Evolutionary conservation across 2,797 vertebrate species (phyloP), one percentile per base, ranked within the genome.

Genomic region (Xenentodon cancila): DNA sequence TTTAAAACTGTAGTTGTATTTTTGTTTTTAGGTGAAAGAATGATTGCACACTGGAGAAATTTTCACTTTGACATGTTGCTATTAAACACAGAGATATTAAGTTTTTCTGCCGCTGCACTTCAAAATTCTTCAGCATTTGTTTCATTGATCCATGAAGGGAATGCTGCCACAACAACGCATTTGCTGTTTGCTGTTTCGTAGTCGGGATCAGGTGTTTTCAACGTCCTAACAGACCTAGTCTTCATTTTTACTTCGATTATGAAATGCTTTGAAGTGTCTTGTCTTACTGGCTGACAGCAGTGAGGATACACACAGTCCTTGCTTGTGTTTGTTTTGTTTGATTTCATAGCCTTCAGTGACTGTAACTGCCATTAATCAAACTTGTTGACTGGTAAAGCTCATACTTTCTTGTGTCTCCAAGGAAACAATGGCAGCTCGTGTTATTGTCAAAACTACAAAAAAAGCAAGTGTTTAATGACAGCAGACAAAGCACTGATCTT

Each of bases 331-430:
- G 43, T 51, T 34, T 3, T 9, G 16, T 51, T 54, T 16, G 21
- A 42, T 52, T 16, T 27, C 18, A 9, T 46, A n/a, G 34, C 50
- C 44, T 52, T 59, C 49, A 7, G 32, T 42, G 45, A 37, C 48
- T 45, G 13, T 30, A 5, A 21, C 9, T 53, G 40, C 7, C 49
- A 47, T 67, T 67, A 53, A 59, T 67, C 55, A 53, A 67, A 67
- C 46, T 22, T 25, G 12, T 25, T 47, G 42, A 52, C 30, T 37
- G 32, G 49, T n/a, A 46, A 37, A 67, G 49, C 55, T 53, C 55
- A 45, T 59, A 19, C 27, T 47, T 17, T n/a, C 44, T 48, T 43
- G 7, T 42, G 19, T 59, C 64, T 53, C 64, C 50, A 59, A 45
- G 49, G 56, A 67, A 59, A 53, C 55, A 3, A 44, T 25, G 42